Evolutionary conservation across 2,797 vertebrate genomes (phyloP).

Genomic region (Chiropotes sagulatus): DNA sequence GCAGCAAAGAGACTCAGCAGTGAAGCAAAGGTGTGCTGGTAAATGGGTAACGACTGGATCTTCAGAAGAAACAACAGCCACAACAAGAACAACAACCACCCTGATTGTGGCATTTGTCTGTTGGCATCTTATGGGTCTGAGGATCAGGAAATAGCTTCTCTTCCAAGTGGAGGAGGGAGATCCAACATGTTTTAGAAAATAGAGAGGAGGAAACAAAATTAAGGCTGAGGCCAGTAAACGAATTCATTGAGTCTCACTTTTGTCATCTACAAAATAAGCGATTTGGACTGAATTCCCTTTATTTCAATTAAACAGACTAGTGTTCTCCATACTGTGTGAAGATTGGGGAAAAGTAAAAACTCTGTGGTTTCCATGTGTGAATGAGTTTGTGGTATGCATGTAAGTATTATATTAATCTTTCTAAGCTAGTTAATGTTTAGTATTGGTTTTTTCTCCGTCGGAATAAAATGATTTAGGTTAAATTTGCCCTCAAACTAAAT

Average conservation of each 20-base stretch:
- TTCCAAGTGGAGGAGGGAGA: neutral
- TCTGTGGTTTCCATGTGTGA: neutral
- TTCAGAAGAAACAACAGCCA: neutral
- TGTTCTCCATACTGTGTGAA: neutral
- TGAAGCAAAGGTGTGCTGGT: neutral
- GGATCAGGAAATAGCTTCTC: neutral
- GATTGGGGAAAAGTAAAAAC: neutral
- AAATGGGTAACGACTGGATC: neutral
- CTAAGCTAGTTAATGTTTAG: neutral
- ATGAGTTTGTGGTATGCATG: neutral
- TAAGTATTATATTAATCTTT: neutral
- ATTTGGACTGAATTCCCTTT: neutral
- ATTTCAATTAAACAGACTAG: neutral
- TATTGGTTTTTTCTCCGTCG: neutral
- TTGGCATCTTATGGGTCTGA: neutral
- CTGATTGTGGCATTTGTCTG: neutral
- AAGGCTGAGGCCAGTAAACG: neutral
- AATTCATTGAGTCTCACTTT: neutral
- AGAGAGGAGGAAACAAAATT: neutral
- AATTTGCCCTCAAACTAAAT: neutral
- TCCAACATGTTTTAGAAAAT: neutral
- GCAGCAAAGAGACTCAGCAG: neutral
- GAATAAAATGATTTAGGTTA: constrained; percentile 35
- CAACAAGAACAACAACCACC: neutral
- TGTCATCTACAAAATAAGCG: neutral